These are phyloP conservation scores for Sciurus vulgaris DNA, from an alignment of 2,797 vertebrate genomes.

Conservation along the genomic window DNA sequence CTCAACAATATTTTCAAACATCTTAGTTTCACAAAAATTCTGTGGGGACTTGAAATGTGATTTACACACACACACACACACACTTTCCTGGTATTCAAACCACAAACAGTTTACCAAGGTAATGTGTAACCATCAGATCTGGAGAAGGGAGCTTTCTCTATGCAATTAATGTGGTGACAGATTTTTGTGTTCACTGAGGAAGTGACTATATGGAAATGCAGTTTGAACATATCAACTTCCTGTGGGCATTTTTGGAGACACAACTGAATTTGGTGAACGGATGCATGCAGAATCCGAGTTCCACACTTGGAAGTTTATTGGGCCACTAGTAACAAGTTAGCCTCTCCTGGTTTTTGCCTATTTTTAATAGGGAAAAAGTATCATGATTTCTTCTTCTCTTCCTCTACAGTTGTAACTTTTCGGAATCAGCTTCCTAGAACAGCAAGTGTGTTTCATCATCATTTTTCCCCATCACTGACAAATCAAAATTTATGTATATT, in stretches of 20 bases:
- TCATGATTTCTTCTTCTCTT: background rate
- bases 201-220: background rate
- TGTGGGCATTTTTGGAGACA: background rate
- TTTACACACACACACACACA: too few relatives aligned
- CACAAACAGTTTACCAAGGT: background rate
- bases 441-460: conserved; percentile 67
- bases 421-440: conserved; percentile 63
- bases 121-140: rapidly evolving
- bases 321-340: conserved; percentile 68
- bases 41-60: background rate
- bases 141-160: background rate
- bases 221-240: background rate
- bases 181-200: background rate
- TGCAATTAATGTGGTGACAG: background rate
- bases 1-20: background rate
- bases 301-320: conserved; percentile 70
- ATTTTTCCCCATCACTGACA: conserved; percentile 77
- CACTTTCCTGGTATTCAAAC: background rate
- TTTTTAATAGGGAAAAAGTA: conserved; percentile 75
- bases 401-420: background rate
- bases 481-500: conserved; percentile 84
- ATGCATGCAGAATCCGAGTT: conserved; percentile 20
- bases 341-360: conserved; percentile 34
- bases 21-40: background rate
- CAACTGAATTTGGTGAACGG: background rate